Base-by-base conservation (phyloP, 2,113 vertebrate species). In the Pycnonotus jocosus region DNA sequence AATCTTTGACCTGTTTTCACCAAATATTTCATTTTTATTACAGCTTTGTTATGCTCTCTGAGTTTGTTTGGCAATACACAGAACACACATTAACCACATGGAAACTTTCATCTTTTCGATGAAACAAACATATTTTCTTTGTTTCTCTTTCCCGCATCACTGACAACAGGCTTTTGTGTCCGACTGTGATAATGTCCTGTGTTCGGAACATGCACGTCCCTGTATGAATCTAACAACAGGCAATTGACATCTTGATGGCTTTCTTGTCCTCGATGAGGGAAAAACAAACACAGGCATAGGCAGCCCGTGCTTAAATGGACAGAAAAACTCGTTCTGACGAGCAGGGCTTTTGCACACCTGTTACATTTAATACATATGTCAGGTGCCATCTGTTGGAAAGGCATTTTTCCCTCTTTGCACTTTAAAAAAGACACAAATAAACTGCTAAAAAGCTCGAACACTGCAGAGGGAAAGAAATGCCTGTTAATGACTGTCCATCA, bases 121-220 rank as follows among this genome's bases (percentile, higher is more conserved):
- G 74, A 96, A 88, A 60, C 77, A 88, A 94, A 92, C 61, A 94
- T 90, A 96, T 78, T 80, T 64, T 92, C 83, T 93, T 93, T 86
- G 40, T 92, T 97, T 72, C 45, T 72, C 62, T 97, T 95, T 74
- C 87, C 86, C 47, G 31, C 68, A 73, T 93, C 72, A 62, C 42
- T 91, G 94, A 88, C 84, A 96, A 92, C 65, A 95, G 35, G 16
- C 58, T 90, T 95, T 95, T 93, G 57, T 78, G 83, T 88, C 77
- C 90, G 97, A 44, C 95, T 97, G 95, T 90, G 91, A 95, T 96
- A 97, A 97, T 93, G 72, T 85, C 47, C 86, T 92, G 20, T 95
- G 87, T 51, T 94, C 73, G 82, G 92, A 97, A 76, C 40, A 81
- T 37, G 53, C 28, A 74, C 27, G 2, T 88, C 50, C 70, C 54